Evolutionary conservation across 2,888 invertebrate species (phyloP).

Genomic region (Conistra vaccinii): DNA sequence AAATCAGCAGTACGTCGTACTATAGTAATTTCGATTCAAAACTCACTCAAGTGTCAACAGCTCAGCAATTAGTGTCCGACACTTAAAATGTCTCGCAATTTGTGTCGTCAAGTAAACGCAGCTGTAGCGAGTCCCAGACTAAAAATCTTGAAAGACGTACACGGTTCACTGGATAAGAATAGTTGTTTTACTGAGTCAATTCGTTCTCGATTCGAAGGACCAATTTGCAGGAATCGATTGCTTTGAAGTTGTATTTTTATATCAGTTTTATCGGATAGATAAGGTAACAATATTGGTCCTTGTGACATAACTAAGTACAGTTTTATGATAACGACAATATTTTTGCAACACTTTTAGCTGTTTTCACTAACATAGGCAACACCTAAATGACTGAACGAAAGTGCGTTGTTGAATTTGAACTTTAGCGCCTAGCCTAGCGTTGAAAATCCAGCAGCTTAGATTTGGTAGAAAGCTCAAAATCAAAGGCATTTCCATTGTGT

Average conservation of each 20-base stretch:
- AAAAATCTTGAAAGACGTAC: constrained; percentile 17
- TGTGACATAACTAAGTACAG: background rate
- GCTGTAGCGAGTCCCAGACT: constrained; percentile 12
- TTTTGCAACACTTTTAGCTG: background rate
- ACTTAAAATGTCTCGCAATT: constrained; percentile 26
- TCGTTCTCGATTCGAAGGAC: constrained; percentile 31
- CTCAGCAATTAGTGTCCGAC: constrained; percentile 35
- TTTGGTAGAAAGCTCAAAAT: too few relatives aligned
- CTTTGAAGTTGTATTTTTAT: constrained; percentile 16
- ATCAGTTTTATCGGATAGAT: constrained; percentile 11
- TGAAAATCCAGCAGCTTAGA: background rate
- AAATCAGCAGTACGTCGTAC: background rate
- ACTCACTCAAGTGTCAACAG: constrained; percentile 16
- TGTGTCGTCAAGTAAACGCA: constrained; percentile 20
- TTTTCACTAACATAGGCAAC: background rate
- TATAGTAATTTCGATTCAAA: background rate
- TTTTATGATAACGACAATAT: background rate
- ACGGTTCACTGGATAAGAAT: constrained; percentile 48
- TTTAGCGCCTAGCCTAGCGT: background rate
- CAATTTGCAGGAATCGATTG: constrained; percentile 32
- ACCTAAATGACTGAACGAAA: background rate
- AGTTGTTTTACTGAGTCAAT: constrained; percentile 41
- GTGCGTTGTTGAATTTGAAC: background rate
- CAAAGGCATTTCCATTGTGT: too few relatives aligned
- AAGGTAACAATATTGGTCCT: background rate